A percentile compares a stretch with the other conserved stretches of the same genome.
phyloP scores from a whole-genome alignment of 2,888 invertebrate genomes.

The Mythimna albipuncta region DNA sequence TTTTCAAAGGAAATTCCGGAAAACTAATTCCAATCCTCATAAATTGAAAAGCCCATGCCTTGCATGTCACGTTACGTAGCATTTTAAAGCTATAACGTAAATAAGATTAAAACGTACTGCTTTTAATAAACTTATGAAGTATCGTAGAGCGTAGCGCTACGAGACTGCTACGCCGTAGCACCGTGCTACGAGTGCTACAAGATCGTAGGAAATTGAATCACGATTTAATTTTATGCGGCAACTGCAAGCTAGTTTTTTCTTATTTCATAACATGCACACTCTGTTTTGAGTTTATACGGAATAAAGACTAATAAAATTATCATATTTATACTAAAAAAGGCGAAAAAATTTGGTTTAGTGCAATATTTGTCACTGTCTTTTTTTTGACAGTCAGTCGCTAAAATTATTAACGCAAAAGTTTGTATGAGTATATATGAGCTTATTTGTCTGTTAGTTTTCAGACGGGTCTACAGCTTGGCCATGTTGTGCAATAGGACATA shows the following conservation, averaged over 20 bases:
- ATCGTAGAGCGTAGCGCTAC: conserved; percentile 8
- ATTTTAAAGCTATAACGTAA: background rate
- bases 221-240: background rate
- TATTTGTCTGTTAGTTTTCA: no score
- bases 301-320: background rate
- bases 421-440: no score
- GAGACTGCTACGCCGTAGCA: conserved; percentile 44
- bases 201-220: conserved; percentile 13
- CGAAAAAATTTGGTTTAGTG: no score
- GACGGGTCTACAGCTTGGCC: no score
- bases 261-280: background rate
- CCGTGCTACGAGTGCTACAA: conserved; percentile 21
- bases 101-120: background rate
- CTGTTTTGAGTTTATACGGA: background rate
- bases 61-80: background rate
- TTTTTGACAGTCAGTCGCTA: no score
- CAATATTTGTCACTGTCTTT: no score
- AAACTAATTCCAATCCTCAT: no score
- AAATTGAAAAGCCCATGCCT: no score
- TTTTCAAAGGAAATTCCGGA: no score
- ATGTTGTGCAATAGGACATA: no score
- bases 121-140: background rate
- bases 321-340: no score
- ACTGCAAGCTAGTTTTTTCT: background rate
- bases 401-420: no score